These are phyloP conservation scores for Nysson spinosus DNA, from an alignment of 2,888 invertebrate genomes.

Conservation along the genomic window DNA sequence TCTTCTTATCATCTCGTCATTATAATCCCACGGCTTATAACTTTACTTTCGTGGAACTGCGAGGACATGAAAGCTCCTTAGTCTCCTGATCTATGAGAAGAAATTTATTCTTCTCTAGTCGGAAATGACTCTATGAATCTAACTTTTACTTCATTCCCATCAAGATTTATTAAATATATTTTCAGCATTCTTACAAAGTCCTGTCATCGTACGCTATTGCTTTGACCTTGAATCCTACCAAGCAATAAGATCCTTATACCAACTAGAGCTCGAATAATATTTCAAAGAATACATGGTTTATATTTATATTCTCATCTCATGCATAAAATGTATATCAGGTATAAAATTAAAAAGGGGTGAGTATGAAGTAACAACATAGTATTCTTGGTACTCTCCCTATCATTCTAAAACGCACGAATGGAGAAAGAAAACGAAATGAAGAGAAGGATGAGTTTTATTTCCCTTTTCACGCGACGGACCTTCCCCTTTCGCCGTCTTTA, in stretches of 20 bases:
- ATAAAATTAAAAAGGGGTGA: slow-evolving; percentile 19
- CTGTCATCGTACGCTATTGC: no score
- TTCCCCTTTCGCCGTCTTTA: slow-evolving; percentile 33
- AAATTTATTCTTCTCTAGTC: slow-evolving; percentile 24
- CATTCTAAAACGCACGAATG: slow-evolving; percentile 21
- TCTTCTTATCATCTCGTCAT: slow-evolving; percentile 61
- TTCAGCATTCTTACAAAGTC: no score
- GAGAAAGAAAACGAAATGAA: slow-evolving; percentile 9
- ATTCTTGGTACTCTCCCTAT: slow-evolving; percentile 13
- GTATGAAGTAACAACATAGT: not conserved
- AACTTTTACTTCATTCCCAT: no score
- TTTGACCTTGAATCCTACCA: no score
- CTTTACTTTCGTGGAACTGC: slow-evolving; percentile 45
- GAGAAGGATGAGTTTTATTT: slow-evolving; percentile 27
- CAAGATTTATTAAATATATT: no score
- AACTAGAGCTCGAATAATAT: no score
- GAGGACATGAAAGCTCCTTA: slow-evolving; percentile 9
- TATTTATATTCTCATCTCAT: no score
- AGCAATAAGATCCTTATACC: no score
- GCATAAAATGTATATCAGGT: no score
- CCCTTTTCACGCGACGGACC: slow-evolving; percentile 6
- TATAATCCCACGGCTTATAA: slow-evolving; percentile 62
- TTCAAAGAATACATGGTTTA: no score
- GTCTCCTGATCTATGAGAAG: slow-evolving; percentile 24
- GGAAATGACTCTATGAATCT: slow-evolving; percentile 58